Evolutionary conservation across 2,888 invertebrate genomes (phyloP), one percentile per base, ranked within the genome.

Genomic region (Blera fallax): DNA sequence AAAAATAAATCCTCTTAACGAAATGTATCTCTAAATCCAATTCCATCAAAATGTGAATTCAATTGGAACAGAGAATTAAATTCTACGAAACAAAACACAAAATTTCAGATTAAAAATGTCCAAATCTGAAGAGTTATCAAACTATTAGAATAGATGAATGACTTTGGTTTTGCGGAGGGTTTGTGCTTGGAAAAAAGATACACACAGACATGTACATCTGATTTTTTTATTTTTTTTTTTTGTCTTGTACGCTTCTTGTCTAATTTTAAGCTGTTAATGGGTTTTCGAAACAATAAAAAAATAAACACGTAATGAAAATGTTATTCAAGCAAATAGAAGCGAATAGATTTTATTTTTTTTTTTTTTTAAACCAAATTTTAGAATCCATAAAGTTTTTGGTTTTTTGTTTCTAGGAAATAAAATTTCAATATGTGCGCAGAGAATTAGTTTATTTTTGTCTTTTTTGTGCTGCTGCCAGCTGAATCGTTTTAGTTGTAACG

Each of bases 191-290:
- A 37, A 48, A 27, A 70, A 45, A 6, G 10, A 37, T 8, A 40
- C n/a, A 7, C n/a, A 16, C 0, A 45, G 24, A 62, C 21, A 18
- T 5, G n/a, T 34, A 8, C 29, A n/a, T 11, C 18, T 32, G 52
- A 50, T 64, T 11, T 3, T 11, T 40, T 27, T n/a, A 11, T 54
- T 18, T 40, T 54, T 50, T 11, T 48, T 4, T 6, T 37, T 7
- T 6, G 7, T 10, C 27, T 14, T n/a, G 37, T 29, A 52, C 11
- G 52, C 14, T 62, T n/a, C 29, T 58, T 50, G 32, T 65, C 32
- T 34, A 65, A 65, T 54, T 74, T 76, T 76, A 76, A 65, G 65
- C 56, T 34, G 32, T 65, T 48, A 65, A 65, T 76, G 45, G 74
- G 29, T 48, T 65, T 24, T 32, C 8, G 34, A 65, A 45, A 34